Conservation (phyloP, 2,797 vertebrate genomes). For the Craterocephalus amniculus region DNA sequence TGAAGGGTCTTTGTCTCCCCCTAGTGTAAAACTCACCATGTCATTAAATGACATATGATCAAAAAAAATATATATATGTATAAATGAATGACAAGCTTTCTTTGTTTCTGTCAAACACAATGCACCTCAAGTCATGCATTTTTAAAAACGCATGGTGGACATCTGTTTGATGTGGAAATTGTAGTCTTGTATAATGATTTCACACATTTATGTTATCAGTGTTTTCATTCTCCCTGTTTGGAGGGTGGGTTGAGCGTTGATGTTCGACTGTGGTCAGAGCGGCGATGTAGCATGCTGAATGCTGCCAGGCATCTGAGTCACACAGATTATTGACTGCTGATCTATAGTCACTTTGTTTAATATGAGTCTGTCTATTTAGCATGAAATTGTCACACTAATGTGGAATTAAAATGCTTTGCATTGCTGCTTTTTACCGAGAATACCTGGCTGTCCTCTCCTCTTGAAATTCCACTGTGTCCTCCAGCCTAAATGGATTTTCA, state of each 20-base stretch:
- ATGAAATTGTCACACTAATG: slow-evolving; percentile 52
- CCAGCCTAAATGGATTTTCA: slow-evolving; percentile 27
- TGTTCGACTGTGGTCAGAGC: neutral
- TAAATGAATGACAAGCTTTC: neutral
- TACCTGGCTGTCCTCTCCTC: neutral
- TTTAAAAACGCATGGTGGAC: neutral
- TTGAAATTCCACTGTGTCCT: neutral
- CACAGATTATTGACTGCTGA: slow-evolving; percentile 57
- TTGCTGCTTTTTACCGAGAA: slow-evolving; percentile 18
- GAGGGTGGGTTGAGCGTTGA: slow-evolving; percentile 21
- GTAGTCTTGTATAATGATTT: neutral
- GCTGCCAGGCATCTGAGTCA: slow-evolving; percentile 41
- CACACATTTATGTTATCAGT: slow-evolving; percentile 10
- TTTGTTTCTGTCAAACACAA: neutral
- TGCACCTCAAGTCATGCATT: neutral
- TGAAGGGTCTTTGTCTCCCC: slow-evolving; percentile 80
- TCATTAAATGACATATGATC: slow-evolving; percentile 55
- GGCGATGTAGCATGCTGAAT: slow-evolving; percentile 12
- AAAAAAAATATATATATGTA: slow-evolving; percentile 20
- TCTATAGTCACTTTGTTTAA: slow-evolving; percentile 63
- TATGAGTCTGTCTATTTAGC: slow-evolving; percentile 40
- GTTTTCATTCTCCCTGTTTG: slow-evolving; percentile 10
- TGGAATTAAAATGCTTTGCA: slow-evolving; percentile 40
- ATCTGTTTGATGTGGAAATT: neutral
- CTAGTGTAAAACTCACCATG: slow-evolving; percentile 73